These are phyloP conservation scores for Parnassius mnemosyne DNA, from an alignment of 2,888 invertebrate genomes.

Conservation along the genomic window DNA sequence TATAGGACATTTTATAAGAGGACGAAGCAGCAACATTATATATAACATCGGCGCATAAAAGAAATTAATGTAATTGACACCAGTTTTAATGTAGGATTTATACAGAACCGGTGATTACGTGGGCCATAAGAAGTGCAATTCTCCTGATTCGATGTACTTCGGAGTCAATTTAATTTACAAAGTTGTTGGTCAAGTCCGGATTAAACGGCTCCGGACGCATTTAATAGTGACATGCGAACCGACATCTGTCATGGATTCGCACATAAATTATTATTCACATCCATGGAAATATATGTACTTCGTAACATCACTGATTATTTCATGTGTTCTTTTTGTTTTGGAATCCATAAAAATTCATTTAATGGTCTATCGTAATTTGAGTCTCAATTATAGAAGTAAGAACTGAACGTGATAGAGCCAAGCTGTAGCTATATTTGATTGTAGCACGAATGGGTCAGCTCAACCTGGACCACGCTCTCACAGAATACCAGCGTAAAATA, in stretches of 20 bases:
- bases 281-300: no score
- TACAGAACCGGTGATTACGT: conserved; percentile 64
- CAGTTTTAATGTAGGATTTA: conserved; percentile 72
- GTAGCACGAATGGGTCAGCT: no score
- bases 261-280: conserved; percentile 31
- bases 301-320: conserved; percentile 18
- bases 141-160: conserved; percentile 53
- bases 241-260: conserved; percentile 52
- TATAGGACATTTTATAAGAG: conserved; percentile 67
- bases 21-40: conserved; percentile 46
- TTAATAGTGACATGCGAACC: conserved; percentile 54
- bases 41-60: conserved; percentile 62
- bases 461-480: no score
- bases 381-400: background rate
- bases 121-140: conserved; percentile 66
- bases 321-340: conserved; percentile 13
- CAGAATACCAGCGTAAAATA: no score
- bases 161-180: conserved; percentile 75
- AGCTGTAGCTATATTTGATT: no score
- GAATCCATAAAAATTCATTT: conserved; percentile 21
- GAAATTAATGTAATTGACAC: conserved; percentile 74
- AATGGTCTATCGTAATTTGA: conserved; percentile 28
- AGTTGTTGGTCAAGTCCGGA: conserved; percentile 69
- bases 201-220: conserved; percentile 48
- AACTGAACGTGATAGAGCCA: no score